Percentiles rank a stretch among this genome's conserved stretches.
phyloP scores from a whole-genome alignment of 2,888 invertebrate genomes.

The Hyalella azteca region DNA sequence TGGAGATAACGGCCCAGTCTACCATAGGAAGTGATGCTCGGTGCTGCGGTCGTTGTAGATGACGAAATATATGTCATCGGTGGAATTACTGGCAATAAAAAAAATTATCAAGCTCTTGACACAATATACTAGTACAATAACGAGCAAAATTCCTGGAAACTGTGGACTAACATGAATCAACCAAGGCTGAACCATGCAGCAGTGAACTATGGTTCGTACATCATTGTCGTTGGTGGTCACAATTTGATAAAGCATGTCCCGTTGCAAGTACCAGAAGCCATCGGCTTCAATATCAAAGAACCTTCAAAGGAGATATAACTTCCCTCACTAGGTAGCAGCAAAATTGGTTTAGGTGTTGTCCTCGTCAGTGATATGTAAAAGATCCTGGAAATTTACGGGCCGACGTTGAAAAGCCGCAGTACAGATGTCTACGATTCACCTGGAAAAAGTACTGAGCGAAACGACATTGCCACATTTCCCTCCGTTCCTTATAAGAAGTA shows the following conservation, averaged over 20 bases:
- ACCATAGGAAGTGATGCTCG: conserved; percentile 16
- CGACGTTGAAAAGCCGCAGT: no score
- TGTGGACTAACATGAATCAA: conserved; percentile 21
- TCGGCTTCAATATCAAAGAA: conserved; percentile 3
- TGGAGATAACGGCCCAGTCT: conserved; percentile 33
- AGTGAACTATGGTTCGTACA: conserved; percentile 13
- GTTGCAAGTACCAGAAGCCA: neutral
- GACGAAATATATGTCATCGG: conserved; percentile 35
- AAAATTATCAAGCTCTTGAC: neutral
- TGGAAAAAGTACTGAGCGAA: no score
- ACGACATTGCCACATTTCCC: no score
- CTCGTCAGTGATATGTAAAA: neutral
- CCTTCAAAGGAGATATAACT: neutral
- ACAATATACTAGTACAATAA: conserved; percentile 5
- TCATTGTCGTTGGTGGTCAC: conserved; percentile 25
- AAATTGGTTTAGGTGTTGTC: neutral
- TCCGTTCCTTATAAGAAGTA: no score
- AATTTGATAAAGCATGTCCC: conserved; percentile 14
- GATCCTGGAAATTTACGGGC: neutral
- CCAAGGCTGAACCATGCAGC: conserved; percentile 12
- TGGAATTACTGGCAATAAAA: conserved; percentile 18
- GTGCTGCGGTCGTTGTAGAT: conserved; percentile 24
- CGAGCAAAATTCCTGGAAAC: neutral
- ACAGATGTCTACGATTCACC: no score
- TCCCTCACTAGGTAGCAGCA: neutral